phyloP scores from a whole-genome alignment of 2,797 vertebrate genomes.

The Nasua narica region DNA sequence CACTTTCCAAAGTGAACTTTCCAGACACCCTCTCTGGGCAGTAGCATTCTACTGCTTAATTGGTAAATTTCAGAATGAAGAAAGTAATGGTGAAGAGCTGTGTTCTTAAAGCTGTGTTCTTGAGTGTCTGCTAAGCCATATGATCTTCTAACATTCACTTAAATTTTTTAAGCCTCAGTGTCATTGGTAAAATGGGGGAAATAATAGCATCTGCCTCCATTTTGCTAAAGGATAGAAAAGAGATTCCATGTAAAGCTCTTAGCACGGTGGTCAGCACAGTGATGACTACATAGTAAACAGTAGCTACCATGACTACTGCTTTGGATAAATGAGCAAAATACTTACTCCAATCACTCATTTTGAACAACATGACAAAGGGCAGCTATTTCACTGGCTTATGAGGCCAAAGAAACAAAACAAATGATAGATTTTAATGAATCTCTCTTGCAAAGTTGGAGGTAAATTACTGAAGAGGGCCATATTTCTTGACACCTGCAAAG shows the following conservation, averaged over 20 bases:
- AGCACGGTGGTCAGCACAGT: not conserved
- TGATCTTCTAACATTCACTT: not conserved
- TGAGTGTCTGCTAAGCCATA: not conserved
- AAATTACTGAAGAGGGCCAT: not conserved
- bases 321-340: not conserved
- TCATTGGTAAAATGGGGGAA: not conserved
- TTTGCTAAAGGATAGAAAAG: not conserved
- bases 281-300: not conserved
- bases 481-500: not conserved
- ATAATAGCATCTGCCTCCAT: not conserved
- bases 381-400: not conserved
- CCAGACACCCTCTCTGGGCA: not conserved
- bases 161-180: not conserved
- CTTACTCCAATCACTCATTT: not conserved
- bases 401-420: not conserved
- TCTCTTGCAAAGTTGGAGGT: not conserved
- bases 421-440: not conserved
- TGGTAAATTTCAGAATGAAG: not conserved
- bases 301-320: not conserved
- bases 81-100: not conserved
- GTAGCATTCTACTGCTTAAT: rapidly evolving
- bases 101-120: not conserved
- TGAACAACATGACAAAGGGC: not conserved
- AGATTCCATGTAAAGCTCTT: not conserved
- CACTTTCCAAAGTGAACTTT: not conserved